Percentiles rank a stretch among this genome's conserved stretches.
Conservation (phyloP, 2,113 vertebrate genomes). For the Proterorhinus semilunaris region DNA sequence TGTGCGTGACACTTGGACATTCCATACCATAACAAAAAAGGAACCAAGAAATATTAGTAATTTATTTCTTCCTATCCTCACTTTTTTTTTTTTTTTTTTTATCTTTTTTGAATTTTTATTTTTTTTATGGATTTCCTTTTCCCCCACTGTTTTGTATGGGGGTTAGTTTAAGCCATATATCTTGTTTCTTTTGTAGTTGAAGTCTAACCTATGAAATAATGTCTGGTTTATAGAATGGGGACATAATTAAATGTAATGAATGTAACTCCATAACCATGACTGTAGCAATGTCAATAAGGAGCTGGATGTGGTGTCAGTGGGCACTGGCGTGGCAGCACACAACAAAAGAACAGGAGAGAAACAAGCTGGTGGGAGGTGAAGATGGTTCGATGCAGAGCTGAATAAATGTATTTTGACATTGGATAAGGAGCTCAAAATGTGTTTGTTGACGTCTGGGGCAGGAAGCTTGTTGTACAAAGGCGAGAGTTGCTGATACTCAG, state of each 20-base stretch:
- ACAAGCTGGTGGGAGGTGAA: conserved; percentile 54
- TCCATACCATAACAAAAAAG: neutral
- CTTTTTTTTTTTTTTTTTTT: neutral
- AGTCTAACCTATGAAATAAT: conserved; percentile 3
- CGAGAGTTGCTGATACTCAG: conserved; percentile 28
- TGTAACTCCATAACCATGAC: neutral
- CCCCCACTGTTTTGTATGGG: neutral
- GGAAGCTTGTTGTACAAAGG: conserved; percentile 46
- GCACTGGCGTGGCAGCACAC: conserved; percentile 26
- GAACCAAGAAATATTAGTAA: neutral
- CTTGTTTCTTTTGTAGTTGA: neutral
- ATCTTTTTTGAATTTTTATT: neutral
- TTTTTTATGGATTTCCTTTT: neutral
- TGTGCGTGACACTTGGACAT: neutral
- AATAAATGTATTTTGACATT: conserved; percentile 51
- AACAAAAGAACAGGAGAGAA: conserved; percentile 42
- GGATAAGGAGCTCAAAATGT: conserved; percentile 47
- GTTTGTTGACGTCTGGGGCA: conserved; percentile 56
- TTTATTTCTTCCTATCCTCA: neutral
- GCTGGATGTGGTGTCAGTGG: conserved; percentile 24
- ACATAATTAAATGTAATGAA: neutral
- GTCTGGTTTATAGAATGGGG: neutral
- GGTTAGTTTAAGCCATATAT: neutral
- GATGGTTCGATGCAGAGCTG: conserved; percentile 35
- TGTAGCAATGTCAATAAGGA: conserved; percentile 15